Evolutionary conservation across 2,113 vertebrate genomes (phyloP).

Genomic region (Rostratula benghalensis): DNA sequence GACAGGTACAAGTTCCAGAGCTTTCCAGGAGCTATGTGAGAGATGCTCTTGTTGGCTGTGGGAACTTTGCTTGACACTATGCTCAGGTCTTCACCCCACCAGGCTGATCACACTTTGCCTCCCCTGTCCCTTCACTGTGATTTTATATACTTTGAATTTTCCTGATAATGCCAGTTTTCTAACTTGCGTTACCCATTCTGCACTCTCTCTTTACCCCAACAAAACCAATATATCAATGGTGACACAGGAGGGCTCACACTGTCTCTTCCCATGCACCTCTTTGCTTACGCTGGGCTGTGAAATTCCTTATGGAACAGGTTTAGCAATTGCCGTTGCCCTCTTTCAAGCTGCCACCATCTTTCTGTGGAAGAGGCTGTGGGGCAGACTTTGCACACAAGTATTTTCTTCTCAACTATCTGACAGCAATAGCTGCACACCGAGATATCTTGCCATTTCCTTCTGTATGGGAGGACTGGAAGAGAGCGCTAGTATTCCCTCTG

Average conservation of each 20-base stretch:
- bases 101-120: neutral
- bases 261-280: neutral
- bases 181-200: neutral
- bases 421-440: neutral
- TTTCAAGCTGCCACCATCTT: neutral
- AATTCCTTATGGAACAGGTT: neutral
- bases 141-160: neutral
- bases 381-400: neutral
- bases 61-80: neutral
- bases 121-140: neutral
- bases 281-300: neutral
- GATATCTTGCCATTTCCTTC: neutral
- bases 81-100: neutral
- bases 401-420: neutral
- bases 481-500: neutral
- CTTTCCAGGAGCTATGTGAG: neutral
- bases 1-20: neutral
- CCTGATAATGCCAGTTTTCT: neutral
- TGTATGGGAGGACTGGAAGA: neutral
- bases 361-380: neutral
- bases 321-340: neutral
- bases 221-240: neutral
- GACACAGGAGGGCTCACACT: neutral
- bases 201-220: neutral
- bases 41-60: neutral